A percentile compares a stretch with the other conserved stretches of the same genome.
Evolutionary conservation across 2,797 vertebrate species (phyloP).

Genomic region (Halcyon chelicuti): DNA sequence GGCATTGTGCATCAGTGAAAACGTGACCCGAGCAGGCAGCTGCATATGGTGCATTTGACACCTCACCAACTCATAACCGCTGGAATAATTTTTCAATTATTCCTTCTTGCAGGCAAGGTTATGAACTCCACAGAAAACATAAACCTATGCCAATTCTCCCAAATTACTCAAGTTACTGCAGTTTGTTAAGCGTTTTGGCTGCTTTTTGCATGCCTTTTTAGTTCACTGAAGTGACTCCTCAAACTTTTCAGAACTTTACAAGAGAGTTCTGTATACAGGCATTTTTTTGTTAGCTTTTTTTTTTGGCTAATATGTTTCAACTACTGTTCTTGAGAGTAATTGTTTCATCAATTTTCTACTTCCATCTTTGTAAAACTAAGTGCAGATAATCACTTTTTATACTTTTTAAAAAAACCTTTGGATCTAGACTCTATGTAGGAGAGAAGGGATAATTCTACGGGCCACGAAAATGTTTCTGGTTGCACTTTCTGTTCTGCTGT

Average conservation of each 20-base stretch:
- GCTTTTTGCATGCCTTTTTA: neutral
- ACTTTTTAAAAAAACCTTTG: neutral
- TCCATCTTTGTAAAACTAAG: neutral
- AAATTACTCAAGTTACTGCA: neutral
- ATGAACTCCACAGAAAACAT: conserved; percentile 4
- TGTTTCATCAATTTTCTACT: neutral
- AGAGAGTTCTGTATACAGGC: neutral
- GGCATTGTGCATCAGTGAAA: neutral
- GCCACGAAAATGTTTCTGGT: accelerated
- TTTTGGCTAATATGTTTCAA: neutral
- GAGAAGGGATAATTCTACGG: neutral
- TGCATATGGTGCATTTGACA: neutral
- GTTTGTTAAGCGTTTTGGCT: neutral
- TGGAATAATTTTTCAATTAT: neutral
- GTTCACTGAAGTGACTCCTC: neutral
- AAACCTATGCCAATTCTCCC: neutral
- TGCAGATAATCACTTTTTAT: neutral
- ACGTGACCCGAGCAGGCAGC: neutral
- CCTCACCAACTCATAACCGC: neutral
- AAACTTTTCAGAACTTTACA: neutral
- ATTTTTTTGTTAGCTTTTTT: neutral
- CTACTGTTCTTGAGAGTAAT: neutral
- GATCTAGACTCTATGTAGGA: neutral
- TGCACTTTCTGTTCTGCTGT: neutral
- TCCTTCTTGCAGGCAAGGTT: neutral